A percentile compares a stretch with the other conserved stretches of the same genome.
Evolutionary conservation across 2,888 invertebrate genomes (phyloP).

Genomic region (Eilema caniola): DNA sequence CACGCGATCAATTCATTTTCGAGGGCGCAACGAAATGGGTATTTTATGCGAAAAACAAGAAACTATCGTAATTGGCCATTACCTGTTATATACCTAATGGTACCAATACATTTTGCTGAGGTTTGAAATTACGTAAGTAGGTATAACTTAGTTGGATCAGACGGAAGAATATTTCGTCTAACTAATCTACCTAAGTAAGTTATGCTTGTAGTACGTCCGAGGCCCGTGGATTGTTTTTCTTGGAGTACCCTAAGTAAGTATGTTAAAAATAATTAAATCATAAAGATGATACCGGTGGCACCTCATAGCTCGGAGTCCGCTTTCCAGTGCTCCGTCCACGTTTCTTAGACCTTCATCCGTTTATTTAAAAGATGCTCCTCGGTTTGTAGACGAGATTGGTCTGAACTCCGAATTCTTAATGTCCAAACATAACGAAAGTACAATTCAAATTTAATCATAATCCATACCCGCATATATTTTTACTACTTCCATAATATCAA

Average conservation of each 20-base stretch:
- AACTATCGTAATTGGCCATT: constrained; percentile 2
- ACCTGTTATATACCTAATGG: background rate
- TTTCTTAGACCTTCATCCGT: background rate
- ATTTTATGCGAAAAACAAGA: constrained; percentile 29
- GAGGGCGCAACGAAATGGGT: constrained; percentile 55
- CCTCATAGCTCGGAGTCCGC: background rate
- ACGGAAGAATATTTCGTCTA: too few relatives aligned
- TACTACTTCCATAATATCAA: background rate
- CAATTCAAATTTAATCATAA: too few relatives aligned
- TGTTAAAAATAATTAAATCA: too few relatives aligned
- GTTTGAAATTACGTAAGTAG: background rate
- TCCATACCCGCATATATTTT: background rate
- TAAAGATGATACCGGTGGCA: background rate
- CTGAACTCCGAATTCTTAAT: too few relatives aligned
- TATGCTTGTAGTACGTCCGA: too few relatives aligned
- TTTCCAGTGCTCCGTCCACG: too few relatives aligned
- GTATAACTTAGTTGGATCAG: background rate
- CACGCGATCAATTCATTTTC: constrained; percentile 76
- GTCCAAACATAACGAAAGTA: too few relatives aligned
- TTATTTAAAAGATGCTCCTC: too few relatives aligned
- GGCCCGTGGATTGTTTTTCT: too few relatives aligned
- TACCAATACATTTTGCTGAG: background rate
- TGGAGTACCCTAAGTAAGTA: too few relatives aligned
- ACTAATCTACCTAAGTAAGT: too few relatives aligned
- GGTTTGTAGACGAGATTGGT: too few relatives aligned